These are phyloP conservation scores for Gobio occitaniae DNA, from an alignment of 2,797 vertebrate species.

Conservation along the genomic window DNA sequence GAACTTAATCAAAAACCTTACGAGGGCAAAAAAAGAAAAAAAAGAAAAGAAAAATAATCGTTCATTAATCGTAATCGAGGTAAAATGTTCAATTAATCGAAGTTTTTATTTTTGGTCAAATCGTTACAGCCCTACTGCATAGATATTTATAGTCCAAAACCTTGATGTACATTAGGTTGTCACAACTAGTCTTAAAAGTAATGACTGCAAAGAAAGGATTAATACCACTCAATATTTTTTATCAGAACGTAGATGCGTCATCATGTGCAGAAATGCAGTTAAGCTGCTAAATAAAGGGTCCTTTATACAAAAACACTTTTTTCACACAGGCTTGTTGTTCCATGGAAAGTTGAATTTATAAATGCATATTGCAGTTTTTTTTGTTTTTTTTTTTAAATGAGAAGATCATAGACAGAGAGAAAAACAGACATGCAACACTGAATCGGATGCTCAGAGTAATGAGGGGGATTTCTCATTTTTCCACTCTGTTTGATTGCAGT, in stretches of 20 bases:
- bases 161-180: neutral
- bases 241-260: neutral
- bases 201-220: neutral
- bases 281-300: conserved; percentile 24
- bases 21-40: no score
- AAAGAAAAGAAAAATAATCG: no score
- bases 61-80: no score
- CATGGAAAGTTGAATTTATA: conserved; percentile 3
- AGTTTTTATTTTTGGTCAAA: no score
- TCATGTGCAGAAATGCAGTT: neutral
- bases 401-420: neutral
- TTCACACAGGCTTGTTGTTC: neutral
- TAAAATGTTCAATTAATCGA: no score
- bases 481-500: conserved; percentile 5
- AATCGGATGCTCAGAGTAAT: neutral
- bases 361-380: neutral
- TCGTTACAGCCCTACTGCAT: neutral
- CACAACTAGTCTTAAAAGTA: neutral
- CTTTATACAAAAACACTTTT: no score
- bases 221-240: neutral
- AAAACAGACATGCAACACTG: conserved; percentile 16
- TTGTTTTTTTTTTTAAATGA: neutral
- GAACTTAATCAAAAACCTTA: no score
- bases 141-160: neutral
- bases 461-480: neutral